Evolutionary conservation across 1,140 invertebrate species (phyloP), one percentile per base, ranked within the genome.

Genomic region (Trachymyrmex cornetzi): DNA sequence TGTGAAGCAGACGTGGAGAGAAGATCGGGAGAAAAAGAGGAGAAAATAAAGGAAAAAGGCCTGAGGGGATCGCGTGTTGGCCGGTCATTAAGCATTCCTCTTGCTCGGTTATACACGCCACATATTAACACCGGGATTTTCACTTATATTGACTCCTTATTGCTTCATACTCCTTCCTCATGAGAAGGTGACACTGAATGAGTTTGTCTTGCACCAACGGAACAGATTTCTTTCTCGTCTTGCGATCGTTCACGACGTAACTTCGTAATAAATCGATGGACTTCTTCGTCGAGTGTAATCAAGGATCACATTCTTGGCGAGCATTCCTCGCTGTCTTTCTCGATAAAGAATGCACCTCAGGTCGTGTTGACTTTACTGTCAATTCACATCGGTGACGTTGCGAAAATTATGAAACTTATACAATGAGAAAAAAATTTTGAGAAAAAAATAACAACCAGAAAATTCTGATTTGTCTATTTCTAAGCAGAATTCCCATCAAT

Each of bases 51-150:
- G 44, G 71, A 74, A 89, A 71, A 90, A 74, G 11, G 59, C 2
- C 53, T 12, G 64, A 85, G 59, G 71, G 79, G 71, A 89, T 90
- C 81, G 85, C 86, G 77, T 87, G 75, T 71, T 90, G 22, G 34
- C 50, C 71, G 66, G 48, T 66, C 85, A 86, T 86, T 87, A 85
- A 86, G 55, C 79, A 61, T 82, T 77, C 63, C 86, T 80, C 71
- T 53, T 72, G 69, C 71, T 38, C 66, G 34, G 66, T 27, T 64
- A 11, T 44, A 72, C 48, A 55, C 59, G 88, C 80, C 50, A 61
- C 84, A 30, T 88, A 90, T 91, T 90, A 87, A 90, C 85, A 86
- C 82, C 77, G 81, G 75, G 81, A 55, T 86, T 85, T 88, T 86
- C 86, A 86, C 90, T 89, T 69, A 57, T 75, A 75, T 85, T 63